These are phyloP conservation scores for Leucoptera coffeella DNA, from an alignment of 2,888 invertebrate species.

Conservation along the genomic window DNA sequence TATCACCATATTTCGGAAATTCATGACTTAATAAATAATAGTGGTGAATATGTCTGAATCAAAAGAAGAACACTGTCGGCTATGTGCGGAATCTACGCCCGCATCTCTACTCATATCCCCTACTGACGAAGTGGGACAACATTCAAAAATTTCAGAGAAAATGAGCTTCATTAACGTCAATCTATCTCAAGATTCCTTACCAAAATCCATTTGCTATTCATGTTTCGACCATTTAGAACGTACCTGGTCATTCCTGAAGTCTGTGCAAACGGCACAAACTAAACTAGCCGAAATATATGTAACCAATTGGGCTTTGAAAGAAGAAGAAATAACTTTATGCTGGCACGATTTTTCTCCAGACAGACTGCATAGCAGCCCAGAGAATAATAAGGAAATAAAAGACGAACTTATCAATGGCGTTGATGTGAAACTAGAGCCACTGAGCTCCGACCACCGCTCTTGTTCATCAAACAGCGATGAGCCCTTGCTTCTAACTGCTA, in stretches of 20 bases:
- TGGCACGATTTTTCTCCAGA: slow-evolving; percentile 11
- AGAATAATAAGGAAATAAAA: slow-evolving; percentile 7
- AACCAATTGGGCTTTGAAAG: slow-evolving; percentile 26
- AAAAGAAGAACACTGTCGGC: slow-evolving; percentile 26
- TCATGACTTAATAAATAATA: no score
- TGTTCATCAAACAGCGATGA: slow-evolving; percentile 24
- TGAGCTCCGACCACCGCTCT: slow-evolving; percentile 7
- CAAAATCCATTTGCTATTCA: slow-evolving; percentile 33
- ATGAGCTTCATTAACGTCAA: slow-evolving; percentile 40
- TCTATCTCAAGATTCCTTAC: slow-evolving; percentile 17
- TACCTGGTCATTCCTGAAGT: slow-evolving; percentile 32
- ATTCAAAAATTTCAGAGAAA: slow-evolving; percentile 26
- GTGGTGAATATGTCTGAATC: slow-evolving; percentile 28
- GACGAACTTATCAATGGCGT: neutral
- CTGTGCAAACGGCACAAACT: slow-evolving; percentile 24
- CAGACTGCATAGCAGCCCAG: neutral
- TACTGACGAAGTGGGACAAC: slow-evolving; percentile 25
- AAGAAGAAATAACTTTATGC: slow-evolving; percentile 14
- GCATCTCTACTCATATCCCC: slow-evolving; percentile 21
- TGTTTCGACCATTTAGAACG: slow-evolving; percentile 37
- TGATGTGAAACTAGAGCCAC: slow-evolving; percentile 6
- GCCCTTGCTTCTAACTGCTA: slow-evolving; percentile 16
- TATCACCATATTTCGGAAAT: no score
- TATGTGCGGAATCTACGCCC: slow-evolving; percentile 36
- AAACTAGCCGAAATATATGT: slow-evolving; percentile 19